These are phyloP conservation scores for Megaceryle maxima DNA, from an alignment of 2,113 vertebrate genomes.

Conservation along the genomic window DNA sequence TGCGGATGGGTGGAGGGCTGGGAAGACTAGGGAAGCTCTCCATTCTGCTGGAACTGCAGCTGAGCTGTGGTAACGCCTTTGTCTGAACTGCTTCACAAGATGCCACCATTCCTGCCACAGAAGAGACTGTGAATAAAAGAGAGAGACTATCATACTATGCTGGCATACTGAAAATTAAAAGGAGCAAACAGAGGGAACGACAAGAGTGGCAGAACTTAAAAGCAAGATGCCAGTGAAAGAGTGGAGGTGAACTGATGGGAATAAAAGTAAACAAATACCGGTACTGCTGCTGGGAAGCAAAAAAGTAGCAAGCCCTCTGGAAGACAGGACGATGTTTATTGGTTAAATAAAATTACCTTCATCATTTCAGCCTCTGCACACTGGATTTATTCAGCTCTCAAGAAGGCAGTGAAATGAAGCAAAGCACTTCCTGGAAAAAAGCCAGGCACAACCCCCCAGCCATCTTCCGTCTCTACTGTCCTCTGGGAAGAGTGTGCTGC, in stretches of 20 bases:
- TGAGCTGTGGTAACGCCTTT: neutral
- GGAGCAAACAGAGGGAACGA: neutral
- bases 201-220: neutral
- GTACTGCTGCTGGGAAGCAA: neutral
- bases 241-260: neutral
- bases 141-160: neutral
- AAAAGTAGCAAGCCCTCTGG: neutral
- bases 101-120: neutral
- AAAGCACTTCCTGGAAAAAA: constrained; percentile 26
- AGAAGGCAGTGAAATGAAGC: constrained; percentile 14
- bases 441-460: neutral
- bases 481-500: neutral
- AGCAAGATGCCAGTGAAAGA: neutral
- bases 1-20: constrained; percentile 88
- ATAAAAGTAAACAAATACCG: neutral
- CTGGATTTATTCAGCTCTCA: constrained; percentile 14
- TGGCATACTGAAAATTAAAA: neutral
- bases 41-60: neutral
- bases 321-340: neutral
- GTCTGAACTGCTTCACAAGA: neutral
- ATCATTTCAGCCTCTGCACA: constrained; percentile 10
- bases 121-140: constrained; percentile 18
- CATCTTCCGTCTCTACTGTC: neutral
- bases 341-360: constrained; percentile 44
- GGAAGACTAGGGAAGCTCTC: constrained; percentile 78